A percentile compares a stretch with the other conserved stretches of the same genome.
These are phyloP conservation scores for Phrixothrix hirtus DNA, from an alignment of 2,888 invertebrate genomes.

Conservation along the genomic window DNA sequence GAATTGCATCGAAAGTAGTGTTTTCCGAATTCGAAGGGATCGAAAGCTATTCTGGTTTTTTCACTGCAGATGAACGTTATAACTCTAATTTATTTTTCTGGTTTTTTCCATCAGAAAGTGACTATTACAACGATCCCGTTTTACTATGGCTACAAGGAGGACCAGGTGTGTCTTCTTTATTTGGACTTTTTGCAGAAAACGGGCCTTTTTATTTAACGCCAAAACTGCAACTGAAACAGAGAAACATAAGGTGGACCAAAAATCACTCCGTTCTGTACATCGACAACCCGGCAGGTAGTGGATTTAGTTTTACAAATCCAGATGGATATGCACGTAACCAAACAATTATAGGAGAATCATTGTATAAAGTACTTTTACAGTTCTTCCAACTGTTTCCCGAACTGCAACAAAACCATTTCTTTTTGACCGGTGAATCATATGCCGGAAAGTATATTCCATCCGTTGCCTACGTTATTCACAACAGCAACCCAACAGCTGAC, in stretches of 20 bases:
- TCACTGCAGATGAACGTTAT: too few relatives aligned
- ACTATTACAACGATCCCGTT: slow-evolving; percentile 56
- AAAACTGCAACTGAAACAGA: slow-evolving; percentile 33
- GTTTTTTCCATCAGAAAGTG: slow-evolving; percentile 63
- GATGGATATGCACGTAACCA: slow-evolving; percentile 41
- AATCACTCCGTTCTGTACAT: too few relatives aligned
- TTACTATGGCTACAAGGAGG: slow-evolving; percentile 65
- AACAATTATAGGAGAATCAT: slow-evolving; percentile 58
- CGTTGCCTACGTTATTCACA: slow-evolving; percentile 60
- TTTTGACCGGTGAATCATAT: slow-evolving; percentile 66
- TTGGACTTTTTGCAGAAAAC: slow-evolving; percentile 63
- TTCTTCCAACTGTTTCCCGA: slow-evolving; percentile 60
- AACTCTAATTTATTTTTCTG: slow-evolving; percentile 69
- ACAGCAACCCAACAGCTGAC: slow-evolving; percentile 50
- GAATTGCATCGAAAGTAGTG: background rate
- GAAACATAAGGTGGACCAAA: too few relatives aligned
- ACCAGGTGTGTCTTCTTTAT: slow-evolving; percentile 61
- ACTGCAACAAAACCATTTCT: slow-evolving; percentile 61
- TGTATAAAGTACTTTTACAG: too few relatives aligned
- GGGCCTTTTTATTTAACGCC: slow-evolving; percentile 61
- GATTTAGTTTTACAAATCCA: slow-evolving; percentile 66
- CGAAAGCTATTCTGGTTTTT: background rate
- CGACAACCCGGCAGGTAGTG: slow-evolving; percentile 55
- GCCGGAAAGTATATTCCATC: slow-evolving; percentile 63
- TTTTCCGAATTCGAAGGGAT: background rate